Conservation (phyloP, 2,113 vertebrate genomes). For the Ancistrus triradiatus region DNA sequence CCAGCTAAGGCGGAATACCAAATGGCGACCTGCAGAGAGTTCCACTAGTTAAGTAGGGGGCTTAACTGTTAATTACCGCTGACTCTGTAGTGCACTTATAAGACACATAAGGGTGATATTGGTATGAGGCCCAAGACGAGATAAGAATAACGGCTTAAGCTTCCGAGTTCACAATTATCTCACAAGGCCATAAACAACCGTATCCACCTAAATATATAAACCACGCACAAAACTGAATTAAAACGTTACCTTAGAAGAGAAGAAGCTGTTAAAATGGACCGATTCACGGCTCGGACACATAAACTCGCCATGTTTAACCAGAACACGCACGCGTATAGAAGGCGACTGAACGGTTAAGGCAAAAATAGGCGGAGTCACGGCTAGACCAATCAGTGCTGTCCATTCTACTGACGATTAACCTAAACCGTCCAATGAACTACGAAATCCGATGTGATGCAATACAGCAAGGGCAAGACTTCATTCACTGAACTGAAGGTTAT, state of each 20-base stretch:
- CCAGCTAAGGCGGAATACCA: too few species aligned
- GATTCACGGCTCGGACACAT: conserved; percentile 60
- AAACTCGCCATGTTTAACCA: conserved; percentile 64
- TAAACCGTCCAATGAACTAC: background rate
- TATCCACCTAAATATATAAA: too few species aligned
- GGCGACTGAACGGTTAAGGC: too few species aligned
- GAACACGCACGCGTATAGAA: background rate
- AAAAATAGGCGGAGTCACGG: background rate
- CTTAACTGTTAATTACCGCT: too few species aligned
- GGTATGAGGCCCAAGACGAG: too few species aligned
- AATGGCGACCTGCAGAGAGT: too few species aligned
- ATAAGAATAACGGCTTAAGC: too few species aligned
- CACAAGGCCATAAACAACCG: too few species aligned
- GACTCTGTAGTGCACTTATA: too few species aligned
- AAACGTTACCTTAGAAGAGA: conserved; percentile 54
- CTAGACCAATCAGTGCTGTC: conserved; percentile 1
- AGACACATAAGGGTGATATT: too few species aligned
- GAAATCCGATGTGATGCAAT: background rate
- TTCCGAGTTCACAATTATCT: too few species aligned
- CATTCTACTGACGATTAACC: fast-evolving
- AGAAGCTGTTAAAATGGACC: conserved; percentile 49
- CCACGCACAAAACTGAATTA: background rate
- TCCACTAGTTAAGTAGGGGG: too few species aligned
- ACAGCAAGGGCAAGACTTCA: background rate
- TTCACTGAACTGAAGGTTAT: conserved; percentile 16